Percentiles rank a stretch among this genome's conserved stretches.
Conservation (phyloP, 2,113 vertebrate genomes). For the Zonotrichia leucophrys region DNA sequence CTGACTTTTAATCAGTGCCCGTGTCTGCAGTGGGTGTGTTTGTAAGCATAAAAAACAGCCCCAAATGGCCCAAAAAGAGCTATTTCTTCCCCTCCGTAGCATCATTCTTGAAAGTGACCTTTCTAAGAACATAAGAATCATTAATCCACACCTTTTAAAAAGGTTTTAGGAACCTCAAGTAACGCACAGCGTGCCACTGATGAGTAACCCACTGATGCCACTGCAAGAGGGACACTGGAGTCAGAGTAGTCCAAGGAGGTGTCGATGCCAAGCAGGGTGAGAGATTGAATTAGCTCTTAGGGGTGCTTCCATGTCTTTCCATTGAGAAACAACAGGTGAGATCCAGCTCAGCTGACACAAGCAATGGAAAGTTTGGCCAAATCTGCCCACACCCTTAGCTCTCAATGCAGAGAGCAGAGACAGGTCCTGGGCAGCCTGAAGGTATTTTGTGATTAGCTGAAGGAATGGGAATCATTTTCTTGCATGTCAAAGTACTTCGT, state of each 20-base stretch:
- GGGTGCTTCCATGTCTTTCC: neutral
- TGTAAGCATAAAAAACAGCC: neutral
- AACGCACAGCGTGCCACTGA: neutral
- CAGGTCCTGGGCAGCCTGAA: accelerated
- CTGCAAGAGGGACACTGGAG: neutral
- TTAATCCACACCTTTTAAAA: neutral
- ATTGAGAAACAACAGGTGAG: accelerated
- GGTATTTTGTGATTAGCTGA: neutral
- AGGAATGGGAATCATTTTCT: neutral
- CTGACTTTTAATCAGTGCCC: slow-evolving; percentile 14
- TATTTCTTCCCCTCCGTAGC: neutral
- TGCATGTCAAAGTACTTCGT: neutral
- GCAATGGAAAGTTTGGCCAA: neutral
- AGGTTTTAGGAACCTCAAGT: neutral
- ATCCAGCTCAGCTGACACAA: neutral
- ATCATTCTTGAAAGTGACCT: neutral
- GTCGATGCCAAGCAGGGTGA: neutral
- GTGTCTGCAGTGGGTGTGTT: neutral
- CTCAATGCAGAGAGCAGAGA: neutral
- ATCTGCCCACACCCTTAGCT: neutral
- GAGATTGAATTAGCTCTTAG: neutral
- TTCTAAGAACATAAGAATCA: neutral
- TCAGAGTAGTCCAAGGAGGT: neutral
- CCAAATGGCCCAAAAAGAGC: neutral
- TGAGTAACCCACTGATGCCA: neutral